Conservation (phyloP, 2,113 vertebrate genomes). For the Maccullochella peelii region DNA sequence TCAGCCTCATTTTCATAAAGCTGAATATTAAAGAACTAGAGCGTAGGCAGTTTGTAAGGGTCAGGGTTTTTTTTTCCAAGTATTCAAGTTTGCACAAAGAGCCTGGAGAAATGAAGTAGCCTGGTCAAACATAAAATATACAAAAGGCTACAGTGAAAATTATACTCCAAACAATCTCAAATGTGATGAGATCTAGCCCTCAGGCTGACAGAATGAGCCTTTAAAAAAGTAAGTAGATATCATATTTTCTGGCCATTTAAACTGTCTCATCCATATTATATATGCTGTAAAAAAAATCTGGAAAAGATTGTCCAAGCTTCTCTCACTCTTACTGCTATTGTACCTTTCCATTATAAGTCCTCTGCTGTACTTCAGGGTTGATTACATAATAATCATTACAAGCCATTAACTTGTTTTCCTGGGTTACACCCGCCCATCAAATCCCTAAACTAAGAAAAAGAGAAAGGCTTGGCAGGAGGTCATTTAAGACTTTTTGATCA, state of each 20-base stretch:
- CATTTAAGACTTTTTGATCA: background rate
- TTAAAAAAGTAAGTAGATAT: background rate
- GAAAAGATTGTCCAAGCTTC: background rate
- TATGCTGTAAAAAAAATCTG: background rate
- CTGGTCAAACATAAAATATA: constrained; percentile 2
- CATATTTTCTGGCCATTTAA: background rate
- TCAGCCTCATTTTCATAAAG: constrained; percentile 78
- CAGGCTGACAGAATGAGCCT: background rate
- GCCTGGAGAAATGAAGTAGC: constrained; percentile 21
- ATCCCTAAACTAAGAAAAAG: background rate
- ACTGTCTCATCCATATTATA: background rate
- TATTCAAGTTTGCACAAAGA: constrained; percentile 43
- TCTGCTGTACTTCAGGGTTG: background rate
- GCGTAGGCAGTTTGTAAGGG: constrained; percentile 37
- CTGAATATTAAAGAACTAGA: constrained; percentile 76
- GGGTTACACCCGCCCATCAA: background rate
- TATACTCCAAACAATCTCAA: constrained; percentile 10
- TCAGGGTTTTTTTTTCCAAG: constrained; percentile 32
- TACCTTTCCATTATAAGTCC: background rate
- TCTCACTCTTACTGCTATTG: background rate
- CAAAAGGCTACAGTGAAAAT: constrained; percentile 24
- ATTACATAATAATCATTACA: constrained; percentile 13
- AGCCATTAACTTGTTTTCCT: constrained; percentile 1
- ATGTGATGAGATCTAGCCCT: constrained; percentile 6
- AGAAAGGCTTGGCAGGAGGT: background rate